Evolutionary conservation across 1,140 invertebrate genomes (phyloP), one percentile per base, ranked within the genome.

Genomic region (Aphelenchoides besseyi): DNA sequence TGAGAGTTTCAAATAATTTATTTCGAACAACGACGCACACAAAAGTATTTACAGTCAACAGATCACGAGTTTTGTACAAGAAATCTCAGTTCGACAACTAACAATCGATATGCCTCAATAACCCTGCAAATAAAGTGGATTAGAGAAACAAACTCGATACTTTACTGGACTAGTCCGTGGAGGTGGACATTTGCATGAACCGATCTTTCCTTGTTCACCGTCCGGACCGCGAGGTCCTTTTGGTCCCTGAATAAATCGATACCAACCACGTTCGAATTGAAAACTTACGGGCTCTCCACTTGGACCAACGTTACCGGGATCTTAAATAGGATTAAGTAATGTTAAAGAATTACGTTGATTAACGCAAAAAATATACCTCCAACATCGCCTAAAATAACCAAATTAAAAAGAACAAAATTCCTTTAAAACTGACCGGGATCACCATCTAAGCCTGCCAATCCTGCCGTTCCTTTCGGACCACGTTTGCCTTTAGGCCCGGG

Each of bases 61-160:
- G n/a, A n/a, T n/a, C n/a, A n/a, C n/a, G n/a, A n/a, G n/a, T n/a
- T n/a, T n/a, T n/a, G n/a, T n/a, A n/a, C n/a, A n/a, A n/a, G n/a
- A n/a, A n/a, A n/a, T n/a, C n/a, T n/a, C n/a, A n/a, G n/a, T n/a
- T n/a, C n/a, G n/a, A n/a, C n/a, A n/a, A n/a, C n/a, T n/a, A n/a
- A n/a, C n/a, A n/a, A n/a, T n/a, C n/a, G n/a, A n/a, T n/a, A n/a
- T n/a, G n/a, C n/a, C n/a, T n/a, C n/a, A n/a, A n/a, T n/a, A n/a
- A n/a, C n/a, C n/a, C n/a, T n/a, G n/a, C n/a, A n/a, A n/a, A n/a
- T n/a, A n/a, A n/a, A n/a, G n/a, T n/a, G n/a, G n/a, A n/a, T n/a
- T n/a, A n/a, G n/a, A n/a, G n/a, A n/a, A 0, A 96, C 97, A 87
- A 48, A 23, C 18, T 59, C 18, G 23, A 59, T 59, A 59, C n/a